Evolutionary conservation across 2,888 invertebrate genomes (phyloP).

Genomic region (Eustalomyia histrio): DNA sequence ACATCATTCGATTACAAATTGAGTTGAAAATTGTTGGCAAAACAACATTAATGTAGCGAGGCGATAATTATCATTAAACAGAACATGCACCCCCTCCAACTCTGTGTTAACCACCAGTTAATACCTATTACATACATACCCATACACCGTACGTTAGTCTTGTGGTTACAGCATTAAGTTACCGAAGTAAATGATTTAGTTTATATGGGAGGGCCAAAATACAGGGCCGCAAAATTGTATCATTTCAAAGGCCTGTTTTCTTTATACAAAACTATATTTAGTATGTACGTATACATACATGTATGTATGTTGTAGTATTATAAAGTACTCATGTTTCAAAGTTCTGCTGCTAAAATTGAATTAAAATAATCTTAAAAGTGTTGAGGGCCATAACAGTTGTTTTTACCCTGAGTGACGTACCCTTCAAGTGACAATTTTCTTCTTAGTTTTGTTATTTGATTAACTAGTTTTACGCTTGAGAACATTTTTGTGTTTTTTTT

Average conservation of each 20-base stretch:
- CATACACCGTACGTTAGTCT: slow-evolving; percentile 12
- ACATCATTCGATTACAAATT: slow-evolving; percentile 22
- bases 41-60: slow-evolving; percentile 41
- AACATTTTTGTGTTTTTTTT: slow-evolving; percentile 37
- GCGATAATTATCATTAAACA: slow-evolving; percentile 59
- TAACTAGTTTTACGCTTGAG: slow-evolving; percentile 63
- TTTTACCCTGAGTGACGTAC: slow-evolving; percentile 45
- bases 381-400: slow-evolving; percentile 14
- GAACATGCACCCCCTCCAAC: slow-evolving; percentile 17
- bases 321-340: slow-evolving; percentile 48
- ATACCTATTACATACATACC: neutral
- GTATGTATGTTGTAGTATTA: neutral
- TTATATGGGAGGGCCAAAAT: slow-evolving; percentile 3
- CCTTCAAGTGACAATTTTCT: slow-evolving; percentile 54
- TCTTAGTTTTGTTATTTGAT: slow-evolving; percentile 33
- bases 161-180: slow-evolving; percentile 61
- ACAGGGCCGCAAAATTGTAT: slow-evolving; percentile 50
- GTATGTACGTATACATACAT: too few species aligned
- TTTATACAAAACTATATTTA: neutral
- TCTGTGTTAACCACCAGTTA: neutral
- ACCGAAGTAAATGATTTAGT: slow-evolving; percentile 53
- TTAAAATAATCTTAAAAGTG: slow-evolving; percentile 10
- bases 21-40: slow-evolving; percentile 19
- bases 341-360: slow-evolving; percentile 58
- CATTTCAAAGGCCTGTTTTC: slow-evolving; percentile 41